These are phyloP conservation scores for Leucopsar rothschildi DNA, from an alignment of 2,113 vertebrate genomes.

Conservation along the genomic window DNA sequence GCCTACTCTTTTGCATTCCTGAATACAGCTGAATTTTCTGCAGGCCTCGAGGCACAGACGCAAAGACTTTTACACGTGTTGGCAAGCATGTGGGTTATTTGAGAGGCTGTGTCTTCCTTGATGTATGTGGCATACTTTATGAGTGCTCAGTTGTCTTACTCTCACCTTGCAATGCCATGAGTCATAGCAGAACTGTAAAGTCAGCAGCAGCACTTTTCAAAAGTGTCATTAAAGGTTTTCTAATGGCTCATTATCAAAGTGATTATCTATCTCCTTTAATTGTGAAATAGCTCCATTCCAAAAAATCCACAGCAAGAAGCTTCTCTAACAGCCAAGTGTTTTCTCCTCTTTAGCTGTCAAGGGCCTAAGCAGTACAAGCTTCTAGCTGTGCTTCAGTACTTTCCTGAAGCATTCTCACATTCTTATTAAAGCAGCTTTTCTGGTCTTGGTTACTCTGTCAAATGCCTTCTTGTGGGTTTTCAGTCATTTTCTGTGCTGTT, in stretches of 20 bases:
- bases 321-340: background rate
- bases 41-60: background rate
- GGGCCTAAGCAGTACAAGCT: background rate
- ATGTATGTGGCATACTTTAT: background rate
- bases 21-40: background rate
- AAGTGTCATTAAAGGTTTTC: background rate
- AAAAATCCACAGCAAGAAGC: background rate
- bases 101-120: background rate
- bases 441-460: background rate
- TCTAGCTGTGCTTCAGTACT: background rate
- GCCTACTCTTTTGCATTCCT: background rate
- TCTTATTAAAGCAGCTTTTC: background rate
- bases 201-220: background rate
- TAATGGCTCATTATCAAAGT: background rate
- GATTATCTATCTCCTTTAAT: background rate
- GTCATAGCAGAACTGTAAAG: background rate
- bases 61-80: background rate
- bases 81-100: background rate
- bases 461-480: background rate
- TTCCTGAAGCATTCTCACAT: background rate
- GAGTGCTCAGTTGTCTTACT: background rate
- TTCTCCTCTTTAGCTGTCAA: slow-evolving; percentile 10
- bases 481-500: background rate
- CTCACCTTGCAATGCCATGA: background rate
- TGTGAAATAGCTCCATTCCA: background rate